These are phyloP conservation scores for Lates japonicus DNA, from an alignment of 2,797 vertebrate genomes.

Conservation along the genomic window DNA sequence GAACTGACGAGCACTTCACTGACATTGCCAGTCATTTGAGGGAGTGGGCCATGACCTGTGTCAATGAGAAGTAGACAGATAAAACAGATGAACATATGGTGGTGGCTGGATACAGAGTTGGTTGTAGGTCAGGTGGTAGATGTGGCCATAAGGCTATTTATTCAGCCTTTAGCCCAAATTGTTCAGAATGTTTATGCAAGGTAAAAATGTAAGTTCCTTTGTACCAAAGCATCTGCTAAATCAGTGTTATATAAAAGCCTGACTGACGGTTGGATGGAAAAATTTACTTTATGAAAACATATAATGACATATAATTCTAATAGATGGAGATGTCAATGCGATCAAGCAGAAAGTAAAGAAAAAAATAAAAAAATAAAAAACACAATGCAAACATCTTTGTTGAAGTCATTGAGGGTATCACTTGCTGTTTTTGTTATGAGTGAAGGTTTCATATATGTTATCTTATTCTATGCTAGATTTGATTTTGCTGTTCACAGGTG, in stretches of 20 bases:
- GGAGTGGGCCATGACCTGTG: slow-evolving; percentile 95
- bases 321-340: too few species aligned
- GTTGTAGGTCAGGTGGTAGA: background rate
- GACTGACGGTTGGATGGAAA: background rate
- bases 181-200: background rate
- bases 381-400: background rate
- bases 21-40: slow-evolving; percentile 93
- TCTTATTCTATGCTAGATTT: background rate
- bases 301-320: background rate
- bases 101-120: background rate
- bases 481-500: background rate
- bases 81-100: slow-evolving; percentile 11
- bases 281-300: background rate
- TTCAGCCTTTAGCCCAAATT: background rate
- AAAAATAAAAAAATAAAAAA: background rate
- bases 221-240: too few species aligned
- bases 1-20: slow-evolving; percentile 93
- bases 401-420: background rate
- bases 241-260: too few species aligned
- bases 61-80: slow-evolving; percentile 15
- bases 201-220: background rate
- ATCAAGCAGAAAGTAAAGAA: background rate
- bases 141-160: background rate
- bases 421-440: background rate
- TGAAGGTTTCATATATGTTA: background rate